phyloP scores from a whole-genome alignment of 1,140 invertebrate species.

The Nilaparvata lugens region DNA sequence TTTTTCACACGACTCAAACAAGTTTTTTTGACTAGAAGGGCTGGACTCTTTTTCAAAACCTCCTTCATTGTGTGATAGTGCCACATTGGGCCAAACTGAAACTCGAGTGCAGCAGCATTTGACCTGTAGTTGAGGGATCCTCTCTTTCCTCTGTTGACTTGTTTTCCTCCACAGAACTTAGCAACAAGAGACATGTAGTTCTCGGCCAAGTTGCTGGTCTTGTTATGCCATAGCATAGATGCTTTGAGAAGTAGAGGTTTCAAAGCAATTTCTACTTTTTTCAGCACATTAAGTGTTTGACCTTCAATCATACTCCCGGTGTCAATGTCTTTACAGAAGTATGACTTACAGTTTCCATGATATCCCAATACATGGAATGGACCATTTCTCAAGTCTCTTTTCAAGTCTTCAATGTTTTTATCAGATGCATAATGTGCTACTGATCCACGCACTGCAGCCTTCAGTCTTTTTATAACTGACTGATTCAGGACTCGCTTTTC shows the following conservation, averaged over 20 bases:
- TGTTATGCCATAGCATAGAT: background rate
- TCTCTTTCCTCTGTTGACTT: background rate
- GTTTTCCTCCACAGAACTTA: constrained; percentile 5
- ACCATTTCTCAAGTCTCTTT: constrained; percentile 7
- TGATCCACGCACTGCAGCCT: too few species aligned
- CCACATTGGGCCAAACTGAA: constrained; percentile 13
- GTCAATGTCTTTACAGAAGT: background rate
- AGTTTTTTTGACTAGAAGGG: constrained; percentile 9
- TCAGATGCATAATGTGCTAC: background rate
- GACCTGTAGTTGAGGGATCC: constrained; percentile 4
- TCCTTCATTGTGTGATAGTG: constrained; percentile 12
- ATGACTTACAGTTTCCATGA: constrained; percentile 1
- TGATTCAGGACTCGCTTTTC: background rate
- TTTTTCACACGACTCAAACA: constrained; percentile 4
- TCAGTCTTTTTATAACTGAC: too few species aligned
- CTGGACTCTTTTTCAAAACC: constrained; percentile 8
- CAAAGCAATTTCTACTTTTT: constrained; percentile 1
- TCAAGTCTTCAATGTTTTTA: background rate
- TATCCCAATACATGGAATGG: background rate
- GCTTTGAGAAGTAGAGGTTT: constrained; percentile 5
- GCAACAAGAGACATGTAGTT: background rate
- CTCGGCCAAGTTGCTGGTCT: constrained; percentile 6
- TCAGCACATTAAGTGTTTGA: background rate
- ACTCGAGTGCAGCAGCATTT: constrained; percentile 16
- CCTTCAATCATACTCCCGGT: background rate